These are phyloP conservation scores for Caranx melampygus DNA, from an alignment of 2,113 vertebrate genomes.

Conservation along the genomic window DNA sequence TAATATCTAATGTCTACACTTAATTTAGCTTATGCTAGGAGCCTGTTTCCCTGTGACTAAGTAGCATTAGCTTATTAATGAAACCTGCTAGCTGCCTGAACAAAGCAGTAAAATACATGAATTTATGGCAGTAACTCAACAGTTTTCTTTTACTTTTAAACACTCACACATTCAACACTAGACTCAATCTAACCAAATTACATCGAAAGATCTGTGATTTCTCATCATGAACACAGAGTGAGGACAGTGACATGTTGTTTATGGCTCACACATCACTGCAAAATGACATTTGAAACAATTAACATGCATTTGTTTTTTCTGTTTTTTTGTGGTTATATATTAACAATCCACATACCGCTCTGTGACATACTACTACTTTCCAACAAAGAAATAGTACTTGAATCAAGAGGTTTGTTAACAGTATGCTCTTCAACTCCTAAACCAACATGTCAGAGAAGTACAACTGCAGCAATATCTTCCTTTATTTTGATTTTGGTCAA, in stretches of 20 bases:
- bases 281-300: neutral
- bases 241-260: neutral
- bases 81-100: neutral
- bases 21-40: neutral
- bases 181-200: too few relatives aligned
- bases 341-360: neutral
- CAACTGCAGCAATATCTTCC: too few relatives aligned
- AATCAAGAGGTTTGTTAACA: neutral
- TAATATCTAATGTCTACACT: too few relatives aligned
- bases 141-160: too few relatives aligned
- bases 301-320: neutral
- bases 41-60: neutral
- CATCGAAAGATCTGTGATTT: neutral
- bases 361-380: neutral
- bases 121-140: neutral
- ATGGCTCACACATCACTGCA: neutral
- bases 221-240: neutral
- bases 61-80: neutral
- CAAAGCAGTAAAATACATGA: neutral
- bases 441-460: neutral
- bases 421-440: neutral
- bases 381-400: neutral
- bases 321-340: neutral
- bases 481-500: neutral
- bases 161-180: too few relatives aligned